Conservation (phyloP, 1,140 invertebrate genomes). For the Aphis craccivora region DNA sequence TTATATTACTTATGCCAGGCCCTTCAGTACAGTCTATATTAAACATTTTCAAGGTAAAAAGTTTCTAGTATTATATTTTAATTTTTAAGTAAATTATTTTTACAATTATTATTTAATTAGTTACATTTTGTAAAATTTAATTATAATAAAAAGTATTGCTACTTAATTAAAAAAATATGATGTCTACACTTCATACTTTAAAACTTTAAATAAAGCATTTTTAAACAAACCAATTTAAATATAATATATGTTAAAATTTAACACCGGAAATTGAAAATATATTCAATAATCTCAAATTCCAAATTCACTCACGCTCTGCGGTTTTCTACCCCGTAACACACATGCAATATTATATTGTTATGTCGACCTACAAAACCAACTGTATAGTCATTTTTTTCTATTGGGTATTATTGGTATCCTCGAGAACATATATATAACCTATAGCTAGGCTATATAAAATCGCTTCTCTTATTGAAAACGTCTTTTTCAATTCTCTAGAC, state of each 20-base stretch:
- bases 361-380: background rate
- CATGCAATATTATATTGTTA: background rate
- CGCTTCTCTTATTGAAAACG: slow-evolving; percentile 23
- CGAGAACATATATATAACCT: background rate
- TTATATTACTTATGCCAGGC: background rate
- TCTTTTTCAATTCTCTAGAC: slow-evolving; percentile 17
- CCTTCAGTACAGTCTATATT: accelerated
- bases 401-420: background rate
- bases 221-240: background rate
- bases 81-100: background rate
- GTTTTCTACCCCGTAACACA: background rate
- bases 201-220: background rate
- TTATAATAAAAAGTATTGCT: background rate
- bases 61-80: background rate
- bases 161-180: background rate
- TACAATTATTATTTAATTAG: background rate
- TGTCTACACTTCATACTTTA: background rate
- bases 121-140: background rate
- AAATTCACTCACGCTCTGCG: background rate
- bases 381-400: slow-evolving; percentile 21
- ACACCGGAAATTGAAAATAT: background rate
- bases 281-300: slow-evolving; percentile 21
- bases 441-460: background rate
- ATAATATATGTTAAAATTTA: background rate
- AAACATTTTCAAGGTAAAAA: background rate